Base-by-base conservation (phyloP, 92 coral and sea anemone genomes). In the Diadumene lineata region DNA sequence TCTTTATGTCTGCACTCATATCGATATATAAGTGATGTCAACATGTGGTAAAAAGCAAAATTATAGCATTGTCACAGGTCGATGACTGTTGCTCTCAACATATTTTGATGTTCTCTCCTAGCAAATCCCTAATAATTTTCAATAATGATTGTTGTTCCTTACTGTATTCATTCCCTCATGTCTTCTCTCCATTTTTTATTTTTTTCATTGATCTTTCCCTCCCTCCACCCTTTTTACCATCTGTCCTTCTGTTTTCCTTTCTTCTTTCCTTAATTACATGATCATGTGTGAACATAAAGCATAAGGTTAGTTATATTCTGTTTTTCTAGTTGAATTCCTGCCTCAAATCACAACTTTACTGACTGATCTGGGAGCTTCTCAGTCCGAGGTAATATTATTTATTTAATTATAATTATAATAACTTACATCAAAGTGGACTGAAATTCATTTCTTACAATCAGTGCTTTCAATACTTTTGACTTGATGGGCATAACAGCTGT, bases 341-440 rank as follows among this genome's bases (percentile, higher is more conserved):
- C 98, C 98, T 56, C 98, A 94, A 81, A 94, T 94, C 56, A 94
- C 97, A 23, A 94, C 98, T 0, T 88, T 94, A n/a, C 87, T 94
- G 29, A 94, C 98, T 64, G 98, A 94, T 72, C 85, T 94, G 56
- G 98, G 98, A 21, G 98, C 98, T 11, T 91, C 98, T 56, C 98
- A 94, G 56, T 79, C 85, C 34, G 98, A 94, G 98, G 98, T 93
- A 16, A 75, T 56, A 62, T 15, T 29, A 31, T 65, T 50, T 55
- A 31, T 50, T 8, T 8, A 44, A 44, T 44, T 44, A 44, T 8
- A 34, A 29, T 34, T 33, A 23, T 11, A 29, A 29, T 65, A n/a
- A n/a, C n/a, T n/a, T n/a, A n/a, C n/a, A n/a, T n/a, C n/a, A n/a
- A n/a, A n/a, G n/a, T n/a, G n/a, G n/a, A n/a, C n/a, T n/a, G n/a